phyloP scores from a whole-genome alignment of 92 coral and sea anemone genomes.

The Paramuricea clavata region DNA sequence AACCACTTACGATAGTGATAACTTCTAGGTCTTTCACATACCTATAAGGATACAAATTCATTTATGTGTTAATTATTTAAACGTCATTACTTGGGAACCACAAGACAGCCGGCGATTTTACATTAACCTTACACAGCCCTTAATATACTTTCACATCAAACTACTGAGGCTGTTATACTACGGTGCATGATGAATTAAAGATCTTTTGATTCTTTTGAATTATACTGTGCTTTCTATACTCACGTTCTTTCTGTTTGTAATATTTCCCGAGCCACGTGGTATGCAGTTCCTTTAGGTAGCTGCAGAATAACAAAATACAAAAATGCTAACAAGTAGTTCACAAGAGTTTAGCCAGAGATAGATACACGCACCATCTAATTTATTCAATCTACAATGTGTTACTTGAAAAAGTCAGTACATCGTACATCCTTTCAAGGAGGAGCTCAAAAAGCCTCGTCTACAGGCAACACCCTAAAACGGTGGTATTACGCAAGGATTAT shows the following conservation, averaged over 20 bases:
- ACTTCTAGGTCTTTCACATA: constrained; percentile 96
- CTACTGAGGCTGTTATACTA: too few relatives aligned
- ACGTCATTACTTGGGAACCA: neutral
- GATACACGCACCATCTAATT: too few relatives aligned
- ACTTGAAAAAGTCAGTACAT: too few relatives aligned
- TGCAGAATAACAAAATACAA: neutral
- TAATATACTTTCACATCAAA: neutral
- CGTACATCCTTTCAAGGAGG: too few relatives aligned
- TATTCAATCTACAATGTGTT: too few relatives aligned
- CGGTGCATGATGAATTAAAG: constrained; percentile 19
- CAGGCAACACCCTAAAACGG: too few relatives aligned
- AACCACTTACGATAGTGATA: constrained; percentile 89
- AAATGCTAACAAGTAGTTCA: neutral
- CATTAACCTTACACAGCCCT: neutral
- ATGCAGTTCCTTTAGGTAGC: constrained; percentile 73
- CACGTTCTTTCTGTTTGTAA: constrained; percentile 95
- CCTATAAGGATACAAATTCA: constrained; percentile 47
- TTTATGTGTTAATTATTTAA: neutral
- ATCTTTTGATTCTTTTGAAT: neutral
- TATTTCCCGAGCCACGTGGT: constrained; percentile 89
- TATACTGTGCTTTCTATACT: constrained; percentile 33
- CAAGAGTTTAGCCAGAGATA: neutral
- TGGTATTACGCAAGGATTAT: too few relatives aligned
- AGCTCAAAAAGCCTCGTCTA: too few relatives aligned
- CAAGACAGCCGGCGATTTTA: neutral